These are phyloP conservation scores for Machaerirhynchus nigripectus DNA, from an alignment of 2,113 vertebrate species.

Conservation along the genomic window DNA sequence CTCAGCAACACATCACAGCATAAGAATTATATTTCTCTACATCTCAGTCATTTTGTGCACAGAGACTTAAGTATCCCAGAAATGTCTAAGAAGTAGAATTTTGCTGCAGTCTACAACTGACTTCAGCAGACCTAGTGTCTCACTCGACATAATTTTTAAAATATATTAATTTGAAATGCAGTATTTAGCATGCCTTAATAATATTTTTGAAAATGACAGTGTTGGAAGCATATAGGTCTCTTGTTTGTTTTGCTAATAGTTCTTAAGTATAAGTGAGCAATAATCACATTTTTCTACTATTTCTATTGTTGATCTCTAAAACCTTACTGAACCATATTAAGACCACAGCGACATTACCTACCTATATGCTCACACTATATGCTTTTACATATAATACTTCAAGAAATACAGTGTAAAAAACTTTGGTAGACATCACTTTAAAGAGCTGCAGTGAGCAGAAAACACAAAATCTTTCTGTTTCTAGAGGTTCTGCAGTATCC, in stretches of 20 bases:
- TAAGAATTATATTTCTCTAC: background rate
- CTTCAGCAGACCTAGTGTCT: background rate
- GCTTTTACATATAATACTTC: background rate
- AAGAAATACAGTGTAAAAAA: background rate
- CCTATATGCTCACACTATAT: background rate
- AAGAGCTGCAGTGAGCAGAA: background rate
- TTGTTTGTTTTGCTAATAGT: background rate
- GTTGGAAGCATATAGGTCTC: background rate
- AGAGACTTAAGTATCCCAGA: background rate
- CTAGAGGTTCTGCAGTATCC: background rate
- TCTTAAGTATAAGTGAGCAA: background rate
- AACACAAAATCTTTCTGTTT: background rate
- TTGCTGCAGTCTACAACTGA: background rate
- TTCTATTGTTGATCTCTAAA: background rate
- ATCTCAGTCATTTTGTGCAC: background rate
- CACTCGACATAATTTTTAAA: background rate
- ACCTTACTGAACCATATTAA: background rate
- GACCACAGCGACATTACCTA: background rate
- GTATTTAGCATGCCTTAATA: background rate
- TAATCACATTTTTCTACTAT: background rate
- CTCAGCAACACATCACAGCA: background rate
- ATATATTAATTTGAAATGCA: background rate
- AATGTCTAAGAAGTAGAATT: background rate
- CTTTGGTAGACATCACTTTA: fast-evolving
- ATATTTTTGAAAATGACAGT: background rate